Percentiles rank a stretch among this genome's conserved stretches.
Conservation (phyloP, 2,113 vertebrate species). For the Leucopsar rothschildi region DNA sequence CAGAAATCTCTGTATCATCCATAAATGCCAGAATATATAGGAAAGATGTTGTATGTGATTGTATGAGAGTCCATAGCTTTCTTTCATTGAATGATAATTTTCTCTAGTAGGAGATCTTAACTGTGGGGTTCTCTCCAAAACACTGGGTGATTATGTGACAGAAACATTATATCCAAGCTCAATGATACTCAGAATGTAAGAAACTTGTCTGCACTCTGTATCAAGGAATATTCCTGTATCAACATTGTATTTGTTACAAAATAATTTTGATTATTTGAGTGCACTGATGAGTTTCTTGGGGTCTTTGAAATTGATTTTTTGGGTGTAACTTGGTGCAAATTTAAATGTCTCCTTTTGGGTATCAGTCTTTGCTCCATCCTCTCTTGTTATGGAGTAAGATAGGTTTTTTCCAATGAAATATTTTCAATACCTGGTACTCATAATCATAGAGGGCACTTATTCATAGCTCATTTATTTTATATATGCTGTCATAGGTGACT, state of each 20-base stretch:
- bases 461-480: conserved; percentile 51
- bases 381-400: not conserved
- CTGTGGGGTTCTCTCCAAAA: not conserved
- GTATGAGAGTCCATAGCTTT: not conserved
- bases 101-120: not conserved
- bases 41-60: not conserved
- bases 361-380: not conserved
- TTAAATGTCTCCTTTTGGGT: not conserved
- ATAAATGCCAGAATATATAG: not conserved
- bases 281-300: not conserved
- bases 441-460: conserved; percentile 10
- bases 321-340: not conserved
- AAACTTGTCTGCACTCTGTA: not conserved
- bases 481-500: not conserved
- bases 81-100: not conserved
- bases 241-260: not conserved
- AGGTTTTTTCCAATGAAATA: conserved; percentile 5
- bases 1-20: not conserved
- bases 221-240: not conserved
- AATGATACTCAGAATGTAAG: not conserved
- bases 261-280: not conserved
- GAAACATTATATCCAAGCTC: not conserved
- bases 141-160: not conserved
- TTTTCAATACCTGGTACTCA: conserved; percentile 6
- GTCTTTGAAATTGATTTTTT: not conserved